Percentiles rank a stretch among this genome's conserved stretches.
Evolutionary conservation across 2,888 invertebrate genomes (phyloP).

Genomic region (Pyrochroa serraticornis): DNA sequence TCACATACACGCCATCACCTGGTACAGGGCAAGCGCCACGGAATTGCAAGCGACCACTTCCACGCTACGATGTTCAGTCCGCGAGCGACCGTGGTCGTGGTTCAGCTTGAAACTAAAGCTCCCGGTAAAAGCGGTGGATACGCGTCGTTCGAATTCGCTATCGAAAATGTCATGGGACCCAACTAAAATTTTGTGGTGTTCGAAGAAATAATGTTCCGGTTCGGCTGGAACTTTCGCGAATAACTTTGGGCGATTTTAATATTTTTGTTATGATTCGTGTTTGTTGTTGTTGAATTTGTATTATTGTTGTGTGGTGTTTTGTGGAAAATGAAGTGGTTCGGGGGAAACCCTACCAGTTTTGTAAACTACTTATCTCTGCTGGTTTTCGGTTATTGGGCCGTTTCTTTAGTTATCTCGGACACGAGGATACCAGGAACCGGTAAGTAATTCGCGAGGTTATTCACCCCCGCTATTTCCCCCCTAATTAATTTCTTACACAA

Average conservation of each 20-base stretch:
- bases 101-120: constrained; percentile 4
- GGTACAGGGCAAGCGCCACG: constrained; percentile 43
- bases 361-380: constrained; percentile 42
- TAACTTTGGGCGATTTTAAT: background rate
- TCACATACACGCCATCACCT: constrained; percentile 16
- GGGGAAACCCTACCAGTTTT: constrained; percentile 42
- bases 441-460: constrained; percentile 19
- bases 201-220: constrained; percentile 1
- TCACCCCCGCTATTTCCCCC: background rate
- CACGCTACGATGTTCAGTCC: constrained; percentile 33
- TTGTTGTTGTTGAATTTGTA: constrained; percentile 15
- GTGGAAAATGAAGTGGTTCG: constrained; percentile 48
- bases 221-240: constrained; percentile 9
- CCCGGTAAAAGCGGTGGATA: constrained; percentile 5
- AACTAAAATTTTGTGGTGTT: background rate
- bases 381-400: constrained; percentile 45
- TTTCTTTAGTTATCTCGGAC: constrained; percentile 44
- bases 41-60: constrained; percentile 32
- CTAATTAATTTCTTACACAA: background rate
- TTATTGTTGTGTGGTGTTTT: constrained; percentile 36
- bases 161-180: background rate
- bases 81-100: constrained; percentile 36
- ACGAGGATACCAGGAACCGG: constrained; percentile 40
- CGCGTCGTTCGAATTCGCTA: background rate
- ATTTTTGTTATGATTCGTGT: constrained; percentile 29